Base-by-base conservation (phyloP, 2,888 invertebrate genomes). In the Lacanobia oleracea region DNA sequence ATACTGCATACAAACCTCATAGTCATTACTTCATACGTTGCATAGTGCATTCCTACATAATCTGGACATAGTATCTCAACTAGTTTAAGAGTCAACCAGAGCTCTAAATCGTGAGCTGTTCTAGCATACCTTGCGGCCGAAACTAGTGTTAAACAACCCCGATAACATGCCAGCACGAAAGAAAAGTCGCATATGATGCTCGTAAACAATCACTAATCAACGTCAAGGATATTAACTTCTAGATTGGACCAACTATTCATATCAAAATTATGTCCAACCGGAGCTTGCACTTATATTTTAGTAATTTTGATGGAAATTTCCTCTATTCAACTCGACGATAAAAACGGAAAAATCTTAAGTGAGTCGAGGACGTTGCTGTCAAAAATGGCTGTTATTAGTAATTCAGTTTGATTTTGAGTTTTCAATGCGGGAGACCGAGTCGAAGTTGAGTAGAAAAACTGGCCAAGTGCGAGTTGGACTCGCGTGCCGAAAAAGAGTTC, bases 121-220 rank as follows among this genome's bases (percentile, higher is more conserved):
- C 21, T 53, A 51, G 57, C 59, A 37, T 59, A 12, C n/a, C 18
- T 14, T 6, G 57, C n/a, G 16, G 23, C 16, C 18, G 1, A 76
- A 73, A 56, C 48, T 48, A 48, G 37, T 54, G 48, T 33, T 50
- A 23, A 67, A 45, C 69, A 60, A 60, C 21, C 9, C 18, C 0
- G 77, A 73, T 73, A 77, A 45, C 45, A 77, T 53, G 23, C 27
- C 54, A 3, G 51, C 53, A 60, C 48, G 48, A 60, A 77, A 40
- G 51, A 14, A 16, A 62, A 18, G 9, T 59, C 37, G 6, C 21
- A 16, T 16, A 62, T 10, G 27, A 62, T 10, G 27, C 62, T 78
- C 40, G 8, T 63, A 53, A 72, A 79, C 40, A 63, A 43, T 63
- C 8, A 12, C 21, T n/a, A 21, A 51, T 53, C 7, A 14, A 59